Base-by-base conservation (phyloP, 2,113 vertebrate species). In the Ochotona princeps region DNA sequence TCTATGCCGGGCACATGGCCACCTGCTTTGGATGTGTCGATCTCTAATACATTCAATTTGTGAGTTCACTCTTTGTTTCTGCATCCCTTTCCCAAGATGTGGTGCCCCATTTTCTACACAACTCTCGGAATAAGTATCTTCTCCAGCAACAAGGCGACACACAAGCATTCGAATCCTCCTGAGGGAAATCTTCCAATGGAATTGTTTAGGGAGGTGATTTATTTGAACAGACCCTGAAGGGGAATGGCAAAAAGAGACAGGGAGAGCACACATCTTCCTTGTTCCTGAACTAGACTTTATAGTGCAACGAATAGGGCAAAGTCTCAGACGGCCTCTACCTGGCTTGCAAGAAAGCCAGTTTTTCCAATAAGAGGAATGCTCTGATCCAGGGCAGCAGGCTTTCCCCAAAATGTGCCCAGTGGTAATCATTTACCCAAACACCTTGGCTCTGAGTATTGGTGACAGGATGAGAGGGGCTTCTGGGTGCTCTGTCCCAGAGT, bases 341-440 rank as follows among this genome's bases (percentile, higher is more conserved):
- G 72, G 61, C 79, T 86, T 32, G 82, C 51, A 76, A 95, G 92
- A 94, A 94, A 83, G 89, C 57, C 15, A 94, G 51, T 60, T 89
- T 95, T 94, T 83, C 79, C 92, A 83, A 82, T 70, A 69, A 73
- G 20, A 30, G 30, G 60, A 51, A 21, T 83, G 88, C 75, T 70
- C 85, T 91, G 47, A 88, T 60, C 54, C 92, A 11, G 82, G 78
- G 35, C 0, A 18, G 26, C 15, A 28, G 74, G 51, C 66, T 44
- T 61, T 67, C 90, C 84, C 14, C 32, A 78, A 60, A 97, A 61
- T 6, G 83, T 86, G 13, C 54, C 74, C 95, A 85, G 89, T 89
- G 61, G 94, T 69, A 91, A 80, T 10, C 75, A 44, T 30, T 67
- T 0, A 0, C 60, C 92, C 75, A 35, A 83, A 26, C 11, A 65